Conservation (phyloP, 2,888 invertebrate species). For the Scaptomyza parva region DNA sequence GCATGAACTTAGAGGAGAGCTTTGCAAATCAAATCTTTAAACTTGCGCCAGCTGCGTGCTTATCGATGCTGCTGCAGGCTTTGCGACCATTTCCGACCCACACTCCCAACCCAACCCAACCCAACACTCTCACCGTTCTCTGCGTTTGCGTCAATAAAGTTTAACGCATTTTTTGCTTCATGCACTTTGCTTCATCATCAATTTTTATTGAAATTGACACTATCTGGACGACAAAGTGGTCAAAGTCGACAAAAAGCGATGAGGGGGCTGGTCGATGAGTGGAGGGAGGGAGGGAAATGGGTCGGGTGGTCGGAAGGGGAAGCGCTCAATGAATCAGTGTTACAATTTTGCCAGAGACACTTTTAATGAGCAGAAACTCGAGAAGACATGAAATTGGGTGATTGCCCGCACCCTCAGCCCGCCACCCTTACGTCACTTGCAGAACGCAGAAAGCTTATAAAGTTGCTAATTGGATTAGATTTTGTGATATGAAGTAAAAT, state of each 20-base stretch:
- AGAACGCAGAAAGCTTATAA: constrained; percentile 57
- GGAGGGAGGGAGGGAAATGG: no score
- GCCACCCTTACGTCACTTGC: background rate
- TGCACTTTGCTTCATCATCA: constrained; percentile 75
- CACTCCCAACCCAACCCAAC: background rate
- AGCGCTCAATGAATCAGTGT: constrained; percentile 52
- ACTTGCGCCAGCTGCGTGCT: constrained; percentile 65
- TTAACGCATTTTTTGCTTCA: constrained; percentile 67
- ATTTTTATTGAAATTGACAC: constrained; percentile 80
- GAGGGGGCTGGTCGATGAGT: no score
- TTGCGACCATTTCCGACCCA: constrained; percentile 1
- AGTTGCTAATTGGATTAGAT: constrained; percentile 79
- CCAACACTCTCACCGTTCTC: no score
- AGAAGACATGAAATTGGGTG: constrained; percentile 27
- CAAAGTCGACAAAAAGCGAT: constrained; percentile 13
- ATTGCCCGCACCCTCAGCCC: constrained; percentile 1
- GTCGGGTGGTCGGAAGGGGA: background rate
- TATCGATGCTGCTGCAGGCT: constrained; percentile 59
- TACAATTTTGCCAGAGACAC: constrained; percentile 55
- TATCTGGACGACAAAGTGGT: constrained; percentile 54
- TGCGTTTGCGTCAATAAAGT: constrained; percentile 72
- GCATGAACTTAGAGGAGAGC: constrained; percentile 28
- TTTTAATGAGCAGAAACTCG: constrained; percentile 70
- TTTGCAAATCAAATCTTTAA: constrained; percentile 76
- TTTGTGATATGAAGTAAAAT: constrained; percentile 68